Base-by-base conservation (phyloP, 2,888 invertebrate genomes). In the Dasypogon diadema region DNA sequence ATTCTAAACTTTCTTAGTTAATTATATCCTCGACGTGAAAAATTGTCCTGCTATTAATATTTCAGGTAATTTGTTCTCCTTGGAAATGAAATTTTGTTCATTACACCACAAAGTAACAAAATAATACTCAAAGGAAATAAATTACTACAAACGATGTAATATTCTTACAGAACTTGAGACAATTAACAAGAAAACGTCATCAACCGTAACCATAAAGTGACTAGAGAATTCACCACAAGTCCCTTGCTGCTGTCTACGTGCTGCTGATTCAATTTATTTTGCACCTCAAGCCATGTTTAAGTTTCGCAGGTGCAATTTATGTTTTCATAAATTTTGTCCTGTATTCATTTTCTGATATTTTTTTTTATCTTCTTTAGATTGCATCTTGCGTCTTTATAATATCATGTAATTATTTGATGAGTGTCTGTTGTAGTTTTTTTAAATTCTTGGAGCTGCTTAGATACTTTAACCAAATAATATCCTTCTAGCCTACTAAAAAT, bases 241-340 rank as follows among this genome's bases (percentile, higher is more conserved):
- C 34, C 70, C 54, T 24, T 14, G 14, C 54, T 30, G 51, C 14
- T 30, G 22, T 54, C 54, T 70, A 70, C 30, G 70, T 70, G 70
- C 30, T 54, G 30, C 54, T 56, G 58, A 58, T 58, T 58, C 56
- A 74, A 74, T 58, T 74, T 74, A 56, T 74, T 74, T 73, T 56
- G 21, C 56, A 73, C 73, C 73, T 73, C 56, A 56, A 73, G 73
- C 73, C 56, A 73, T 56, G 37, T 74, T 74, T 46, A 58, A 58
- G 26, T 74, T 74, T 74, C 58, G 24, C 73, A 74, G 73, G 56
- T 74, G 73, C 56, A 58, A 74, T 74, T 74, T 74, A 74, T 74
- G 46, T 26, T 74, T 74, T 58, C 73, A 74, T 74, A 74, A 74
- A 74, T 74, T 74, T 55, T 54, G 51, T 68, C 24, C 18, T 30